Evolutionary conservation across 2,113 vertebrate genomes (phyloP), one percentile per base, ranked within the genome.

Genomic region (Cnemophilus loriae): DNA sequence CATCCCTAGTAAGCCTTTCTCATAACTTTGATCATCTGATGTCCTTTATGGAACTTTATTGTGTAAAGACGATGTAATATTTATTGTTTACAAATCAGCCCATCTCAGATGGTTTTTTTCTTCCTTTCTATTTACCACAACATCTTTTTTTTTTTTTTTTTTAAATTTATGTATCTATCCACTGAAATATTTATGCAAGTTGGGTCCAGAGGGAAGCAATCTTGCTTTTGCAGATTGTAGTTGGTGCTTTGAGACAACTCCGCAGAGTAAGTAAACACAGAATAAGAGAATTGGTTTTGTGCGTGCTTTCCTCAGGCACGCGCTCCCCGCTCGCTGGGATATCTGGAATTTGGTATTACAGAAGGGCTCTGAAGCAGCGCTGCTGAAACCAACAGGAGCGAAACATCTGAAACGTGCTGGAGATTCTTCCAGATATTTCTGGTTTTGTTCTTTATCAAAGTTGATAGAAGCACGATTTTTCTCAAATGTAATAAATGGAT

Each of bases 151-250:
- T 76, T 76, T 87, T 65, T 83, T 55, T 91, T 61, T 87, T 87
- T 86, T 4, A 14, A 90, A 87, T 77, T 63, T 95, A 93, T 83
- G 79, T 90, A 93, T 93, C 94, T 89, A 84, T 44, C 76, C 73
- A 75, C 67, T 96, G 79, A 93, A 95, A 96, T 96, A 97, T 96
- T 95, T 85, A 97, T 97, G 87, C 77, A 93, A 91, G 92, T 53
- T 94, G 41, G 47, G 84, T 94, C 95, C 89, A 67, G 69, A 79
- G 87, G 95, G 94, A 94, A 93, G 76, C 82, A 97, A 94, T 96
- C 93, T 94, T 96, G 61, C 74, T 96, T 96, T 84, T 82, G 57
- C 79, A 97, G 90, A 89, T 94, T 96, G 93, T 94, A 96, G 92
- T 73, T 93, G 75, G 82, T 93, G 84, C 82, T 92, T 63, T 83